Base-by-base conservation (phyloP, 2,113 vertebrate genomes). In the Oplegnathus fasciatus region DNA sequence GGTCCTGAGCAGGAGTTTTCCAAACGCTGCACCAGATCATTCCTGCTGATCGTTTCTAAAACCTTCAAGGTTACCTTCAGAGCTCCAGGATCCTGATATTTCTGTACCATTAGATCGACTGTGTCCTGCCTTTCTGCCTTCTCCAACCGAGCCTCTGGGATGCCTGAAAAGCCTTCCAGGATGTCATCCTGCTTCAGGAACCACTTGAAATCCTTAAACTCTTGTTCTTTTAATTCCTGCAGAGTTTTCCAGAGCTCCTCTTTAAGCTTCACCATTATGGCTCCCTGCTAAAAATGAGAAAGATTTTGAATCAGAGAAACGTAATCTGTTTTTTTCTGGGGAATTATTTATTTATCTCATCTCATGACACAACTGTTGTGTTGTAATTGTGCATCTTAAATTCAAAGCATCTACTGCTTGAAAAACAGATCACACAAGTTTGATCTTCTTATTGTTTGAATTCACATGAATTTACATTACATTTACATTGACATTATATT, bases 31-130 rank as follows among this genome's bases (percentile, higher is more conserved):
- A 62, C 57, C 52, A 82, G 80, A 34, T 82, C 80, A 11, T 82
- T 82, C 52, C 71, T 75, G 61, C 2, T 1, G 71, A 82, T 48
- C 24, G 60, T 82, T 20, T 24, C 17, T 18, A 82, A 82, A 67
- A 75, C 11, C 40, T 2, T 9, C 42, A 40, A 17, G 30, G 71
- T 67, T 14, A 58, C 2, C 42, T 26, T 15, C 40, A 44, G 30
- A 15, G 71, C 71, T 75, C 30, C 62, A 24, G 9, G 7, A 1
- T 1, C 17, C 4, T 28, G 40, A 67, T 82, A 60, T 17, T 48
- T 58, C 24, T 82, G 52, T 1, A 67, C 80, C 52, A 82, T 58
- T 0, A 67, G 80, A 37, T 82, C 71, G 28, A 75, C 80, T 6
- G 42, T 22, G 40, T 22, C 2, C 7, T 1, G 1, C 22, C 61